These are phyloP conservation scores for rat (Rattus norvegicus) DNA, from an alignment of 2,113 vertebrate species.

Conservation along the genomic window DNA sequence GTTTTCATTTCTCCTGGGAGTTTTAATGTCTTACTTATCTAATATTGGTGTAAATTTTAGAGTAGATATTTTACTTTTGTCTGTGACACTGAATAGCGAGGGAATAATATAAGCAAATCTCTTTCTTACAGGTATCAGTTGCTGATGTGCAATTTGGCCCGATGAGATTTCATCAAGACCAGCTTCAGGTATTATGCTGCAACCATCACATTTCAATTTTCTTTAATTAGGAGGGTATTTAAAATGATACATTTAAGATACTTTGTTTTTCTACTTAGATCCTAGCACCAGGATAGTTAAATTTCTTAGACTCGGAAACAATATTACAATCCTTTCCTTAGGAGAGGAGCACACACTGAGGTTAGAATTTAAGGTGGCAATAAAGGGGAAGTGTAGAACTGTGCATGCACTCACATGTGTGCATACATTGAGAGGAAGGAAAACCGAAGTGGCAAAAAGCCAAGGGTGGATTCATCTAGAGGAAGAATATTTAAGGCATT, in stretches of 20 bases:
- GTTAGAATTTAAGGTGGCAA: not conserved
- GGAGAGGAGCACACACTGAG: not conserved
- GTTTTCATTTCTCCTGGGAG: not conserved
- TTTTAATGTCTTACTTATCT: not conserved
- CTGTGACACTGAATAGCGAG: constrained; percentile 9
- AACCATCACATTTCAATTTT: not conserved
- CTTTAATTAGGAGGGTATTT: not conserved
- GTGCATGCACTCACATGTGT: too few species aligned
- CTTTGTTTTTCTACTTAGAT: not conserved
- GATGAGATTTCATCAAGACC: constrained; percentile 98
- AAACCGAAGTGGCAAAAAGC: not conserved
- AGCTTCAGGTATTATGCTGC: constrained; percentile 94
- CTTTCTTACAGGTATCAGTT: constrained; percentile 89
- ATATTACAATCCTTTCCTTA: not conserved
- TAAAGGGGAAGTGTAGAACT: not conserved
- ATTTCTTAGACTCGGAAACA: not conserved
- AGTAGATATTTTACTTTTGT: not conserved
- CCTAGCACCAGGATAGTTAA: not conserved
- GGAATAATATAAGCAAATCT: constrained; percentile 31
- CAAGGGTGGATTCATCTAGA: not conserved
- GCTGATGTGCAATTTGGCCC: constrained; percentile 97
- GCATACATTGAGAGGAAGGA: not conserved
- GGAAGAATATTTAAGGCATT: not conserved
- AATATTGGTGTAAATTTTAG: not conserved
- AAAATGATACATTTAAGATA: not conserved